phyloP scores from a whole-genome alignment of 2,113 vertebrate genomes.

The Cyanoderma ruficeps region DNA sequence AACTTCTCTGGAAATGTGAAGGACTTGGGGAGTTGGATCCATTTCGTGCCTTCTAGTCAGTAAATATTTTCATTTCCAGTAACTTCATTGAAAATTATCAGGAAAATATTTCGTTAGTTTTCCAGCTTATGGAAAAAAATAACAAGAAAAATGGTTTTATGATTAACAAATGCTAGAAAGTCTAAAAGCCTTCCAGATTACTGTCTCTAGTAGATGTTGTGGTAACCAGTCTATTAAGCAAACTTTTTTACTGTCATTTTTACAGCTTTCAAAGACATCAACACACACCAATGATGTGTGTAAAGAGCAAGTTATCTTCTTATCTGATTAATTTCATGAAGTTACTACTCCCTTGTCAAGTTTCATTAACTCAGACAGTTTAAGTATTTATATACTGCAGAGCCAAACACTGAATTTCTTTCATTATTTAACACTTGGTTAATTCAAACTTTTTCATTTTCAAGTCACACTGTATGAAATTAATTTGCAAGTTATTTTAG shows the following conservation, averaged over 20 bases:
- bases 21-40: not conserved
- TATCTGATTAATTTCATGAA: not conserved
- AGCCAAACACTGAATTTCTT: not conserved
- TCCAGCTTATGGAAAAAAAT: not conserved
- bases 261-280: not conserved
- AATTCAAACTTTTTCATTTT: not conserved
- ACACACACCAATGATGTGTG: rapidly evolving
- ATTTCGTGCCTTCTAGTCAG: not conserved
- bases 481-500: not conserved
- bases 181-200: not conserved
- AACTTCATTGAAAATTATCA: not conserved
- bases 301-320: not conserved
- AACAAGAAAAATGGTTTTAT: not conserved
- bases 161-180: not conserved
- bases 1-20: not conserved
- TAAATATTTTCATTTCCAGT: not conserved
- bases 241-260: not conserved
- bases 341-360: not conserved
- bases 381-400: not conserved
- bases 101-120: not conserved
- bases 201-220: not conserved
- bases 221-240: not conserved
- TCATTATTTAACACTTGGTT: not conserved
- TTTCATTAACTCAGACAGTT: not conserved
- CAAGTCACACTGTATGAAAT: not conserved